phyloP scores from a whole-genome alignment of 2,113 vertebrate species.

The Seriola dumerili region DNA sequence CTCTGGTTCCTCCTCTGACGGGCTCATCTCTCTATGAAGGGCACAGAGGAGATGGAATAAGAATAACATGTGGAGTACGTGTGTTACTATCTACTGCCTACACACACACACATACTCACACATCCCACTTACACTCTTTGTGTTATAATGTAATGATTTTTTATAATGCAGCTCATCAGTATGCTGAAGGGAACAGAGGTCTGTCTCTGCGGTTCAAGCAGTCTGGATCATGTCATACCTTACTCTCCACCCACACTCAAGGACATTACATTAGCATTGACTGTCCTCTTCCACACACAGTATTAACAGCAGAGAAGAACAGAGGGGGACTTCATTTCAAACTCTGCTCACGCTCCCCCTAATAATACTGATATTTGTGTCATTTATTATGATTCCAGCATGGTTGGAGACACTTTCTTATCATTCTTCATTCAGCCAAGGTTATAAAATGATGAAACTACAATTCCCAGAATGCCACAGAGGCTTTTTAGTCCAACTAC shows the following conservation, averaged over 20 bases:
- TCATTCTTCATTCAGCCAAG: not conserved
- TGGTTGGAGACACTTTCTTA: not conserved
- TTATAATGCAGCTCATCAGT: slow-evolving; percentile 62
- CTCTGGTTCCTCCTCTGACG: slow-evolving; percentile 27
- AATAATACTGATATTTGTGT: not conserved
- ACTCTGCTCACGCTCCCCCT: not conserved
- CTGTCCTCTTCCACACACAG: slow-evolving; percentile 37
- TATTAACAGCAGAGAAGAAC: slow-evolving; percentile 24
- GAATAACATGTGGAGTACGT: not conserved
- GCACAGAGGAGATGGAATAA: not conserved
- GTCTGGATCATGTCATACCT: slow-evolving; percentile 36
- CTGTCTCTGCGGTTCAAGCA: slow-evolving; percentile 3
- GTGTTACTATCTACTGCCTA: slow-evolving; percentile 3
- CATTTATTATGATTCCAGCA: not conserved
- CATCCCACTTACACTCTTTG: not conserved
- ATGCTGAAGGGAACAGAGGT: slow-evolving; percentile 47
- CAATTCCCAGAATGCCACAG: not conserved
- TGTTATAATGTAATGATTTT: slow-evolving; percentile 60
- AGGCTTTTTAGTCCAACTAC: too few species aligned
- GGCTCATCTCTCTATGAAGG: slow-evolving; percentile 28
- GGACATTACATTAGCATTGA: slow-evolving; percentile 73
- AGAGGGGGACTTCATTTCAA: not conserved
- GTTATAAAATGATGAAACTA: not conserved
- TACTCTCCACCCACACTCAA: slow-evolving; percentile 40
- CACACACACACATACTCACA: slow-evolving; percentile 3